Evolutionary conservation across 23 tunicate species (phyloP), one percentile per base, ranked within the genome.

Genomic region (Phallusia fumigata): DNA sequence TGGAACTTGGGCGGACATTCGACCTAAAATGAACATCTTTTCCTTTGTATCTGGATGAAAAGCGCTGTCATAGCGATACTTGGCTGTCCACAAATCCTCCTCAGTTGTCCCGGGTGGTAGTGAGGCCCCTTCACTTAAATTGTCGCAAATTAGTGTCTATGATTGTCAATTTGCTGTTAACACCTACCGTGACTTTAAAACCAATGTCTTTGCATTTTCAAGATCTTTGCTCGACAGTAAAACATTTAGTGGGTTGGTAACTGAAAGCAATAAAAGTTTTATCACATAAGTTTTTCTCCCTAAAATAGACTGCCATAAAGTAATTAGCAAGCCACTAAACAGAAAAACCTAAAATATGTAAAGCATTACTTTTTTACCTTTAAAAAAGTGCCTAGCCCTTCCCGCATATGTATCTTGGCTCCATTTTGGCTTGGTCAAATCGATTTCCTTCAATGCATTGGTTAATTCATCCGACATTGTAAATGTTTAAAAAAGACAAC

Each of bases 1-100:
- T 80, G 99, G 99, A 53, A 90, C 99, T 75, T 95, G 99, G 33
- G 94, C 97, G 19, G 99, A 97, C 99, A 97, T 97, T 65, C 99
- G 52, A 3, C 99, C 99, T 45, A 83, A 35, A 28, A 97, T 77
- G 47, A 97, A 88, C 99, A 97, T 97, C 75, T 97, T 97, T 65
- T 97, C 95, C 52, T 89, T 89, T 0, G 97, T 92, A 65, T 97
- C 99, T 31, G 99, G 99, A 80, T 97, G 99, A 76, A 85, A 97
- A 31, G 99, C 99, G 82, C 97, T 93, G 58, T 97, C 99, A 83
- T 97, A 92, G 21, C 93, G 86, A 83, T 97, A 97, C 64, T 97
- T 97, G 0, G 95, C 95, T 86, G 82, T 75, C 99, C 99, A 97
- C 28, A 97, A 72, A 40, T 97, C 95, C 30, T 88, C 91, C 53